Percentiles rank a stretch among this genome's conserved stretches.
Evolutionary conservation across 1,140 invertebrate genomes (phyloP).

Genomic region (Drosophila tristis): DNA sequence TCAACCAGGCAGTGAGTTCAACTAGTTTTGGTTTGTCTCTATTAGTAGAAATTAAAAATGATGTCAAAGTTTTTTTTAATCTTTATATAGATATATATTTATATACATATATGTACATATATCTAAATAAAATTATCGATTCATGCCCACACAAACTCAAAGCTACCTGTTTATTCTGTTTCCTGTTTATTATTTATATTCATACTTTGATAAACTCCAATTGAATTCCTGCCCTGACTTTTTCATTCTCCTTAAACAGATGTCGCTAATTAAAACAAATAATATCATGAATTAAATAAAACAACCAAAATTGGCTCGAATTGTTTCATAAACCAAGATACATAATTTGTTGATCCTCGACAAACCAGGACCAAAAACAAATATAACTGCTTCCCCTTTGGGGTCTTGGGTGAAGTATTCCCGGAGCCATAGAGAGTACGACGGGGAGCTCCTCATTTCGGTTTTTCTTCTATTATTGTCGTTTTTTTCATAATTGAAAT

Average conservation of each 20-base stretch:
- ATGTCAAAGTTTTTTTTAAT: no score
- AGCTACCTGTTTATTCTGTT: no score
- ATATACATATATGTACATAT: no score
- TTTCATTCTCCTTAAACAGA: slow-evolving; percentile 33
- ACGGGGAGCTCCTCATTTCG: slow-evolving; percentile 20
- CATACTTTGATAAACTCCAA: no score
- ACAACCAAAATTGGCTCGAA: slow-evolving; percentile 49
- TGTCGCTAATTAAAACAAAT: slow-evolving; percentile 61
- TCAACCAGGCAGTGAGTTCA: no score
- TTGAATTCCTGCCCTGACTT: background rate
- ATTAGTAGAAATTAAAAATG: no score
- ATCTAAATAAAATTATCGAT: no score
- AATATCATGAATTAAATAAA: slow-evolving; percentile 54
- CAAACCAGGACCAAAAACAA: slow-evolving; percentile 1
- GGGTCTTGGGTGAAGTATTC: slow-evolving; percentile 32
- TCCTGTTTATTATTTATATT: no score
- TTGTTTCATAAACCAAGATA: slow-evolving; percentile 51
- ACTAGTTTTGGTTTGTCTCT: no score
- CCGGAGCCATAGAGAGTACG: slow-evolving; percentile 49
- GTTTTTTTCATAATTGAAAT: no score
- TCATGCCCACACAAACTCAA: no score
- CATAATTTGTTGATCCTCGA: slow-evolving; percentile 19
- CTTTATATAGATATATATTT: no score
- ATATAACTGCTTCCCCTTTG: slow-evolving; percentile 35
- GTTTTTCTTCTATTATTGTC: slow-evolving; percentile 41